phyloP scores from a whole-genome alignment of 1,140 invertebrate species.

The Pseudomyrmex flavicornis region DNA sequence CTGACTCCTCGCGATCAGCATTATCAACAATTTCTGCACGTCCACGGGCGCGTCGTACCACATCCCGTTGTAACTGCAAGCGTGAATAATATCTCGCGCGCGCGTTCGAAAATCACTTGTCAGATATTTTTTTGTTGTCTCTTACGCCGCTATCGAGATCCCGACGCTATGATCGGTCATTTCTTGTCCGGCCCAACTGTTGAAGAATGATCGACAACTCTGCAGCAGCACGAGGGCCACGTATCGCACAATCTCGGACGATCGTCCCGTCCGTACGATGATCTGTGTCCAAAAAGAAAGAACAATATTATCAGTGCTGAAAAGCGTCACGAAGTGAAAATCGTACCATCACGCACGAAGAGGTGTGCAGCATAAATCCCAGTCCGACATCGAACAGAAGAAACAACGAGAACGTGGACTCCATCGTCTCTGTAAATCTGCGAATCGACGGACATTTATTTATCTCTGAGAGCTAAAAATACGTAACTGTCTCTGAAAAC shows the following conservation, averaged over 20 bases:
- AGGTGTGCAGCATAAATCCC: slow-evolving; percentile 13
- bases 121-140: not conserved
- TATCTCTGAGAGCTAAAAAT: not conserved
- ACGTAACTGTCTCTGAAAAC: too few species aligned
- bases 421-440: slow-evolving; percentile 31
- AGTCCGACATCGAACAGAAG: slow-evolving; percentile 26
- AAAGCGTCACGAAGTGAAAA: not conserved
- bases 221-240: slow-evolving; percentile 34
- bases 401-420: not conserved
- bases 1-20: slow-evolving; percentile 21
- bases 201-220: slow-evolving; percentile 65
- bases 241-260: slow-evolving; percentile 33
- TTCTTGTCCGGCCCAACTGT: slow-evolving; percentile 64
- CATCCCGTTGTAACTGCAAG: slow-evolving; percentile 36
- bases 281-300: not conserved
- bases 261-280: not conserved
- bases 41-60: slow-evolving; percentile 30
- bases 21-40: slow-evolving; percentile 21
- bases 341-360: slow-evolving; percentile 24
- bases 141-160: slow-evolving; percentile 62
- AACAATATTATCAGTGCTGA: not conserved
- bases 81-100: not conserved
- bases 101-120: not conserved
- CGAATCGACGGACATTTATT: not conserved
- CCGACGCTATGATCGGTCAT: slow-evolving; percentile 61